Percentiles rank a stretch among this genome's conserved stretches.
These are phyloP conservation scores for Euzetes globulus DNA, from an alignment of 2,888 invertebrate genomes.

Conservation along the genomic window DNA sequence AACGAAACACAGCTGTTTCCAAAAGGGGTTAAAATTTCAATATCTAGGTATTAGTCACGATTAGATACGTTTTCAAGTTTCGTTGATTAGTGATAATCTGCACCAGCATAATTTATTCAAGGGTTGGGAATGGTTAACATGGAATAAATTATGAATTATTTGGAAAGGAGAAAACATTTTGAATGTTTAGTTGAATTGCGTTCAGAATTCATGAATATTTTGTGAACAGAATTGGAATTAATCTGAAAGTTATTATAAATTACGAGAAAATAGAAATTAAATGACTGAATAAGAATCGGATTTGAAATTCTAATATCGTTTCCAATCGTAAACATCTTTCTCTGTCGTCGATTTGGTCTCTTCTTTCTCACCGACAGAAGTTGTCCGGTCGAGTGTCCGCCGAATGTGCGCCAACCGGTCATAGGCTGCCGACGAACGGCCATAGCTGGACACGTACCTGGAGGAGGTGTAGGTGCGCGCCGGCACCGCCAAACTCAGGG, in stretches of 20 bases:
- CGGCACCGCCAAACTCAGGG: slow-evolving; percentile 31
- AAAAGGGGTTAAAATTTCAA: too few relatives aligned
- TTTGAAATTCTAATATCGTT: slow-evolving; percentile 36
- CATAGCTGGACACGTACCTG: neutral
- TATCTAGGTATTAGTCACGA: too few relatives aligned
- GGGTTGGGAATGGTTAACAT: too few relatives aligned
- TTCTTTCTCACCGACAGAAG: slow-evolving; percentile 28
- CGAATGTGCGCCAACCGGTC: neutral
- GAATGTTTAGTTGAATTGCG: too few relatives aligned
- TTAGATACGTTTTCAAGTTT: too few relatives aligned
- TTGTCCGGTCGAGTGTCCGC: neutral
- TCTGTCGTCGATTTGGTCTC: slow-evolving; percentile 41
- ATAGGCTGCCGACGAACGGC: neutral
- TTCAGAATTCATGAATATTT: too few relatives aligned
- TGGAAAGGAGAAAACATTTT: too few relatives aligned
- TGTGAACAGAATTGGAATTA: neutral
- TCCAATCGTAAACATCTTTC: slow-evolving; percentile 41
- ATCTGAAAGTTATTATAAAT: neutral
- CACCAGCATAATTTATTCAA: too few relatives aligned
- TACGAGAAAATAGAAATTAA: neutral
- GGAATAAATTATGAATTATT: too few relatives aligned
- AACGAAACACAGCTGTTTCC: too few relatives aligned
- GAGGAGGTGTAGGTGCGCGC: neutral
- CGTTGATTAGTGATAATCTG: too few relatives aligned
- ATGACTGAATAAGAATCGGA: neutral